These are phyloP conservation scores for Tenthredo scrophulariae DNA, from an alignment of 2,888 invertebrate genomes.

Conservation along the genomic window DNA sequence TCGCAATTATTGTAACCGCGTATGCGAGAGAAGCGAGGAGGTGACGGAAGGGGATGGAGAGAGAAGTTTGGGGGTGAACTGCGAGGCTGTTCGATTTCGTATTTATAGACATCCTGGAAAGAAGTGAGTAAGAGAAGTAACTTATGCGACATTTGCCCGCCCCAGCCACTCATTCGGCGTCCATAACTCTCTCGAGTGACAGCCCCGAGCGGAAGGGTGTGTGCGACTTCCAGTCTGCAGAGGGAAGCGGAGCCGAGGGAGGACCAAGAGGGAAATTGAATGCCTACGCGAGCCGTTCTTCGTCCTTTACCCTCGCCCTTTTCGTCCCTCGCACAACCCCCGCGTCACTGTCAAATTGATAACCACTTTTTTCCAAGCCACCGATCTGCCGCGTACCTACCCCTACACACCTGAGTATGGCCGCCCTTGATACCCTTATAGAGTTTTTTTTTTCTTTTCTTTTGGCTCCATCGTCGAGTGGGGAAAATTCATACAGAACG, in stretches of 20 bases:
- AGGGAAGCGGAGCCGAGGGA: background rate
- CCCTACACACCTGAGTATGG: constrained; percentile 26
- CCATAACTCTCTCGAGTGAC: constrained; percentile 76
- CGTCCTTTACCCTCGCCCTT: constrained; percentile 53
- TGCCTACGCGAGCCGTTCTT: constrained; percentile 65
- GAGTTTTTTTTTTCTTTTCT: background rate
- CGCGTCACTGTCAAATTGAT: constrained; percentile 74
- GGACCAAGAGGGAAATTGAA: constrained; percentile 68
- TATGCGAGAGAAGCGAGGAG: background rate
- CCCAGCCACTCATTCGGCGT: constrained; percentile 76
- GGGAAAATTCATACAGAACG: background rate
- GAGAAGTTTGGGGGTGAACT: background rate
- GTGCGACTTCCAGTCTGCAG: constrained; percentile 49
- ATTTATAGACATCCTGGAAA: constrained; percentile 76
- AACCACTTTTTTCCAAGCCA: constrained; percentile 66
- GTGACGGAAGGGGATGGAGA: background rate
- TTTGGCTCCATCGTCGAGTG: background rate
- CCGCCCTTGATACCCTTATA: background rate
- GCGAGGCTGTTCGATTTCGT: constrained; percentile 60
- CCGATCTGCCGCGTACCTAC: constrained; percentile 56
- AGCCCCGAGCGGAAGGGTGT: constrained; percentile 76
- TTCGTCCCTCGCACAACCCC: constrained; percentile 45
- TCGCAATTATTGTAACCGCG: background rate
- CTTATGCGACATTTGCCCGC: constrained; percentile 77
- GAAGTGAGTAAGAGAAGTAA: constrained; percentile 72